Evolutionary conservation across 2,888 invertebrate genomes (phyloP).

Genomic region (Spodoptera littoralis): DNA sequence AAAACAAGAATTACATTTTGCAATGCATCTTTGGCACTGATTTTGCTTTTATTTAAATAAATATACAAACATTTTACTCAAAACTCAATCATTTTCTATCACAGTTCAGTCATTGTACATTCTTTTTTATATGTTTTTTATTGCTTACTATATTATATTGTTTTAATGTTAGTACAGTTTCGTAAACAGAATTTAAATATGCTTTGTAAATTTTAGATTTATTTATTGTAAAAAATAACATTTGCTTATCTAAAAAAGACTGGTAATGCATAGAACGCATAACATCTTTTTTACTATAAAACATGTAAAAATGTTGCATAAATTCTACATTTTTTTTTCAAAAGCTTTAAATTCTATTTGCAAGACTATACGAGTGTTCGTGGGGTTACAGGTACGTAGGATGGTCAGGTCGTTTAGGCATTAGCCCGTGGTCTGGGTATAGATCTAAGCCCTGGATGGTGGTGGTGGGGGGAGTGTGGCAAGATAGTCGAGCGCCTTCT

Average conservation of each 20-base stretch:
- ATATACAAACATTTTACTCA: conserved; percentile 74
- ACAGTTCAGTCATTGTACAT: conserved; percentile 84
- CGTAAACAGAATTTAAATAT: conserved; percentile 65
- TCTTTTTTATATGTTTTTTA: conserved; percentile 79
- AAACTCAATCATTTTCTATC: conserved; percentile 78
- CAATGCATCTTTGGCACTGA: conserved; percentile 88
- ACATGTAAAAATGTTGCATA: conserved; percentile 4
- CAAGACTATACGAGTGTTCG: conserved; percentile 71
- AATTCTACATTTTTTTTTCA: neutral
- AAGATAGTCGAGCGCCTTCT: conserved; percentile 92
- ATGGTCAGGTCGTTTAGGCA: conserved; percentile 49
- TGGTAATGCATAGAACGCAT: conserved; percentile 38
- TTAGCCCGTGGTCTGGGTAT: conserved; percentile 24
- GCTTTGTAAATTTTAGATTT: conserved; percentile 30
- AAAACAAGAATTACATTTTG: conserved; percentile 62
- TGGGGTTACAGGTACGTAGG: conserved; percentile 60
- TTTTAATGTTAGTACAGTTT: conserved; percentile 67
- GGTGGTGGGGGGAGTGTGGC: conserved; percentile 90
- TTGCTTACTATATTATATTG: conserved; percentile 67
- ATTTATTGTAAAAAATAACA: conserved; percentile 15
- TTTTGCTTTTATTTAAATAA: conserved; percentile 82
- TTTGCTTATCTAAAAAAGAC: conserved; percentile 43
- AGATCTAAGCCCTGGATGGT: conserved; percentile 68
- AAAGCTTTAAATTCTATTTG: conserved; percentile 58
- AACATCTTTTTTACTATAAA: conserved; percentile 48